Evolutionary conservation across 2,797 vertebrate genomes (phyloP), one percentile per base, ranked within the genome.

Genomic region (Remorina albescens): DNA sequence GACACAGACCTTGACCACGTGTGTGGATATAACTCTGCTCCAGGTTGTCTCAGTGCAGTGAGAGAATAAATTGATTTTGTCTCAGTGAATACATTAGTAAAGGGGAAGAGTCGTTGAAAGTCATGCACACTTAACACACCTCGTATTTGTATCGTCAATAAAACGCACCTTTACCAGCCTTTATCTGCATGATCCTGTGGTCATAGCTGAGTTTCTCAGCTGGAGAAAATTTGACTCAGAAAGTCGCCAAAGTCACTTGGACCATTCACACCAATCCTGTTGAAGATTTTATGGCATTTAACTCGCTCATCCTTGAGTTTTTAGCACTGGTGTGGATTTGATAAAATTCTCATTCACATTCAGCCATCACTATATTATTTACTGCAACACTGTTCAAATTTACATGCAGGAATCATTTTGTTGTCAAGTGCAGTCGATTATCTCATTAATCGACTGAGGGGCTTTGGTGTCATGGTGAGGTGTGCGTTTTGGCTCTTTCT

Each of bases 1-100:
- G 3, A 12, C 11, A 37, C 36, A 37, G 36, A 36, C 34, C 34
- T 36, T 9, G 9, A 36, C 8, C 36, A 5, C 25, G 16, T 21
- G 30, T 64, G n/a, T n/a, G n/a, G n/a, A n/a, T n/a, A n/a, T n/a
- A n/a, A n/a, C n/a, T n/a, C n/a, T n/a, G n/a, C n/a, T n/a, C n/a
- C n/a, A n/a, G n/a, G n/a, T n/a, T n/a, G n/a, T n/a, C n/a, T n/a
- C n/a, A n/a, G n/a, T n/a, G n/a, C n/a, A n/a, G n/a, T n/a, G n/a
- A 66, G 69, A 64, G 67, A 84, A 68, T 75, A 19, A 61, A 84
- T 83, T 66, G 74, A 78, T 84, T 85, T 74, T 69, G 39, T 76
- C 60, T 85, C 53, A 58, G 11, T 76, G 67, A 83, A 87, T 78
- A 41, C 57, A 84, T 85, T 82, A 71, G 28, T 76, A 78, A 42